A percentile compares a stretch with the other conserved stretches of the same genome.
Evolutionary conservation across 2,797 vertebrate species (phyloP).

Genomic region (Chelon labrosus): DNA sequence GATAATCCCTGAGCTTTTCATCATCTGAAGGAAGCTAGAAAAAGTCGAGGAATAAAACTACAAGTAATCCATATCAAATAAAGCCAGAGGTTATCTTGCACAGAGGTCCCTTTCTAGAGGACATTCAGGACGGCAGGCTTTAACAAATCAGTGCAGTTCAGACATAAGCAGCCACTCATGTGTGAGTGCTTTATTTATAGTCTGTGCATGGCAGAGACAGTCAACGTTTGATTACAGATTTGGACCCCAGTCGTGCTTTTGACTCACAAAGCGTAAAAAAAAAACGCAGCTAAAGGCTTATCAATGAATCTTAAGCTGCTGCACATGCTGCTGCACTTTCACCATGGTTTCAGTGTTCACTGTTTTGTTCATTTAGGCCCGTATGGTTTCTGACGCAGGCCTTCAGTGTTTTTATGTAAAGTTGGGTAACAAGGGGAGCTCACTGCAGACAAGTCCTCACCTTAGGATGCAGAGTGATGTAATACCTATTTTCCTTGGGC

Average conservation of each 20-base stretch:
- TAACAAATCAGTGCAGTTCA: constrained; percentile 53
- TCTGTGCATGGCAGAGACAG: constrained; percentile 2
- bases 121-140: constrained; percentile 23
- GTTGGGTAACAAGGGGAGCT: constrained; percentile 36
- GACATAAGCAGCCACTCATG: constrained; percentile 39
- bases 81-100: constrained; percentile 26
- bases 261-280: constrained; percentile 10
- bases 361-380: constrained; percentile 13
- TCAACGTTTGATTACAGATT: constrained; percentile 27
- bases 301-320: background rate
- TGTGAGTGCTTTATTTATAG: constrained; percentile 61
- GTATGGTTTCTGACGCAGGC: constrained; percentile 14
- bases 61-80: constrained; percentile 5
- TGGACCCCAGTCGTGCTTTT: constrained; percentile 1
- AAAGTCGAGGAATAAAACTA: constrained; percentile 13
- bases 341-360: constrained; percentile 1
- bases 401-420: constrained; percentile 27
- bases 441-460: constrained; percentile 27
- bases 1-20: constrained; percentile 6
- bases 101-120: constrained; percentile 23
- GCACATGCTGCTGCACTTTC: background rate
- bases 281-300: background rate
- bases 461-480: constrained; percentile 47
- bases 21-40: background rate
- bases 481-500: constrained; percentile 35